phyloP scores from a whole-genome alignment of 2,113 vertebrate genomes.

The Terrapene triunguis region DNA sequence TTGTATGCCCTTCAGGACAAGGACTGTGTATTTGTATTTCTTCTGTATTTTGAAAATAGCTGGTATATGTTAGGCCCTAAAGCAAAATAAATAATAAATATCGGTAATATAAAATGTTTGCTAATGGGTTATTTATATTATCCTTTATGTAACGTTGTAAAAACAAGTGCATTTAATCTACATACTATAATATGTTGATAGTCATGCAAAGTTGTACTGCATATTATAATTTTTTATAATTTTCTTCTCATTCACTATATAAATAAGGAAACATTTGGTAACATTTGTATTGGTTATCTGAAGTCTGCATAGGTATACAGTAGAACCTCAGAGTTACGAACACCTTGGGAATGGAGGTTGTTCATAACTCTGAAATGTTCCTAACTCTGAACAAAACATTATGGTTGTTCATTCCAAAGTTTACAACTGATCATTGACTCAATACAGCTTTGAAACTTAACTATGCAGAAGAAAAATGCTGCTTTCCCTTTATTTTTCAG shows the following conservation, averaged over 20 bases:
- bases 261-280: conserved; percentile 9
- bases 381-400: too few relatives aligned
- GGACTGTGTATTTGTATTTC: background rate
- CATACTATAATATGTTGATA: background rate
- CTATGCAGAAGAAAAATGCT: too few relatives aligned
- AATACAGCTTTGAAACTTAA: too few relatives aligned
- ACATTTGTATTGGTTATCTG: background rate
- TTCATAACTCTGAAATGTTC: too few relatives aligned
- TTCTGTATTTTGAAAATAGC: background rate
- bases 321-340: too few relatives aligned
- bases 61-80: background rate
- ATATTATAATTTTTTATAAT: background rate
- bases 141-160: background rate
- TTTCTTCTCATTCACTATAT: background rate
- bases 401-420: too few relatives aligned
- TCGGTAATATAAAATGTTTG: background rate
- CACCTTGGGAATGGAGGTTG: too few relatives aligned
- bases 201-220: background rate
- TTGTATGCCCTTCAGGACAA: background rate
- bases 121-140: accelerated
- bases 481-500: too few relatives aligned
- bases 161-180: background rate
- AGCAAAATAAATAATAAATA: background rate
- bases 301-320: background rate
- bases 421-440: too few relatives aligned